Base-by-base conservation (phyloP, 2,113 vertebrate genomes). In the Microtus oregoni region DNA sequence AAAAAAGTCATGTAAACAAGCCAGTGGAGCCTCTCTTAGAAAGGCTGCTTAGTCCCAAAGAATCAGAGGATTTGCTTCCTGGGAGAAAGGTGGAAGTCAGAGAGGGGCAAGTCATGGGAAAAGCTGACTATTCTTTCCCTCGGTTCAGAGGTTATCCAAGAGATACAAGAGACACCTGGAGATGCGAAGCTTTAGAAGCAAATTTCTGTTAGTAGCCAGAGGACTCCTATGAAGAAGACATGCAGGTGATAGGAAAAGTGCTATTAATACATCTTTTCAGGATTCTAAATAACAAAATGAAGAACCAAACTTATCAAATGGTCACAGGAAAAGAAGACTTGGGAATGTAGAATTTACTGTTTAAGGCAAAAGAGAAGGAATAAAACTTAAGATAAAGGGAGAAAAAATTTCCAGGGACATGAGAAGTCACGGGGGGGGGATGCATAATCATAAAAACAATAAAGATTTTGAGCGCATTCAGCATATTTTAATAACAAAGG, bases 401-500 rank as follows among this genome's bases (percentile, higher is more conserved):
- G 24, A 47, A 87, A 55, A 47, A 92, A 35, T 20, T 41, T 67
- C 20, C 5, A 91, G 90, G 7, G 30, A 78, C 13, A 22, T 26
- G 44, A 6, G 52, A 94, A 89, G 38, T 82, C 30, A 89, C 1
- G n/a, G 13, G 22, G 14, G 14, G 47, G 17, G 44, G 83, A 94
- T 28, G 11, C 10, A n/a, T 3, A 5, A 41, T 72, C 26, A n/a
- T 61, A 12, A 30, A 94, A 35, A 94, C 55, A 19, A 35, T 52
- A 72, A 76, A 32, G 55, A 19, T 91, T 78, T 86, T 14, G 79
- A 44, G 58, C 38, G 22, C 5, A 91, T 35, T 89, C 83, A 67
- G 7, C 22, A 22, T n/a, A 81, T 86, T 94, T 92, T 82, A 83
- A 89, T 44, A 87, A 83, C 30, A 72, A 93, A 96, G 83, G 86